A percentile compares a stretch with the other conserved stretches of the same genome.
Evolutionary conservation across 2,888 invertebrate species (phyloP).

Genomic region (Lithophane leautieri): DNA sequence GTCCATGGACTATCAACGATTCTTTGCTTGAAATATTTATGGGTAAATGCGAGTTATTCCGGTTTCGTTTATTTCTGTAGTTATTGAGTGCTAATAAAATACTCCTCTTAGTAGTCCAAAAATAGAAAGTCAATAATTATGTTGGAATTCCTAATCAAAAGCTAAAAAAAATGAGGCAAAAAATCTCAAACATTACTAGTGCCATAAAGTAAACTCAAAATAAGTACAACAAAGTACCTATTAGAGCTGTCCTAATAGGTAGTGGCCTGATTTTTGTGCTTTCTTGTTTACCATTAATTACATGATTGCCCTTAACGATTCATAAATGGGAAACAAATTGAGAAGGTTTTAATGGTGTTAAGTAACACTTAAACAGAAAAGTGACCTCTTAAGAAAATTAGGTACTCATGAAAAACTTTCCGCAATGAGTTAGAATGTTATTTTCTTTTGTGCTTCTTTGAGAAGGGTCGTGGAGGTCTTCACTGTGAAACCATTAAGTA

Average conservation of each 20-base stretch:
- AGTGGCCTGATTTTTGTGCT: conserved; percentile 32
- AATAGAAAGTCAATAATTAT: background rate
- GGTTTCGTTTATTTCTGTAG: background rate
- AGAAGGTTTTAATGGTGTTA: conserved; percentile 22
- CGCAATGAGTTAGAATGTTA: background rate
- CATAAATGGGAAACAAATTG: background rate
- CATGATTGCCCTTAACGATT: conserved; percentile 23
- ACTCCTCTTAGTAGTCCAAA: background rate
- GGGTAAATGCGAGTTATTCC: background rate
- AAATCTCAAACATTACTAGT: conserved; percentile 6
- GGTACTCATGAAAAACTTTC: background rate
- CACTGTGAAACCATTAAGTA: background rate
- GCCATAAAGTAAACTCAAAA: background rate
- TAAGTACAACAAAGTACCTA: conserved; percentile 15
- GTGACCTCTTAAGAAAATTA: background rate
- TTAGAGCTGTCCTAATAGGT: conserved; percentile 35
- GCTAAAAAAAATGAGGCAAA: background rate
- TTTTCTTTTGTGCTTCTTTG: background rate
- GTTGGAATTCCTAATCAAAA: background rate
- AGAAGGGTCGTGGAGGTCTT: background rate
- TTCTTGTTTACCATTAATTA: conserved; percentile 45
- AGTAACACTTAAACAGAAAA: background rate
- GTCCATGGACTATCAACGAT: background rate
- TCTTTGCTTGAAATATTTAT: background rate
- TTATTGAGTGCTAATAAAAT: background rate